phyloP scores from a whole-genome alignment of 1,140 invertebrate species.

The Thaumatotibia leucotreta region DNA sequence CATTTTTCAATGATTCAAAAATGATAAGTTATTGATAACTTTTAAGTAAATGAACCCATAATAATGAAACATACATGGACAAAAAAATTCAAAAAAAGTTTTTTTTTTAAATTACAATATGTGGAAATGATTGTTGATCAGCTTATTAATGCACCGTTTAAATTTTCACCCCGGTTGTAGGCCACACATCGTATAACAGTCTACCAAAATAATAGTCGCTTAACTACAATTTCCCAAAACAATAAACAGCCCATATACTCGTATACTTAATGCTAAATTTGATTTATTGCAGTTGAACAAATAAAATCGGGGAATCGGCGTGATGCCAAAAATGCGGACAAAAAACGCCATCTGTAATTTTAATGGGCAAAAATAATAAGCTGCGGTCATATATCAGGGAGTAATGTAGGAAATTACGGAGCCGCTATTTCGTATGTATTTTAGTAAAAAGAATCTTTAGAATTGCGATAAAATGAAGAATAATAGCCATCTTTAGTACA shows the following conservation, averaged over 20 bases:
- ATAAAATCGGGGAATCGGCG: conserved; percentile 37
- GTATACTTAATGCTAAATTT: conserved; percentile 51
- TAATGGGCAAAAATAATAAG: conserved; percentile 53
- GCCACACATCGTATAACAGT: too few species aligned
- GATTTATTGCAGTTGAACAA: conserved; percentile 32
- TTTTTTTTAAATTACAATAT: too few species aligned
- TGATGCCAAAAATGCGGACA: conserved; percentile 33
- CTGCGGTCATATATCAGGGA: conserved; percentile 36
- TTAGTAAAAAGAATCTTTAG: not conserved
- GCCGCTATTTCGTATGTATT: not conserved
- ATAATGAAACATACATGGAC: too few species aligned
- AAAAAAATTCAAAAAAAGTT: too few species aligned
- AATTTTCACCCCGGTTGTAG: too few species aligned
- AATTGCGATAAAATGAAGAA: too few species aligned
- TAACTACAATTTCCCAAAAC: conserved; percentile 24
- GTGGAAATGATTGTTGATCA: too few species aligned
- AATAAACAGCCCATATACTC: conserved; percentile 49
- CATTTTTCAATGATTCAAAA: too few species aligned
- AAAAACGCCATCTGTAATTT: conserved; percentile 43
- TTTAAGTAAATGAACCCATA: too few species aligned
- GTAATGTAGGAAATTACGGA: not conserved
- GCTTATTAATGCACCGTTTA: too few species aligned
- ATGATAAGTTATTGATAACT: too few species aligned
- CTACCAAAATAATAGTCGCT: conserved; percentile 33
- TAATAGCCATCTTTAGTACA: too few species aligned